Base-by-base conservation (phyloP, 2,797 vertebrate genomes). In the Ficedula albicollis region DNA sequence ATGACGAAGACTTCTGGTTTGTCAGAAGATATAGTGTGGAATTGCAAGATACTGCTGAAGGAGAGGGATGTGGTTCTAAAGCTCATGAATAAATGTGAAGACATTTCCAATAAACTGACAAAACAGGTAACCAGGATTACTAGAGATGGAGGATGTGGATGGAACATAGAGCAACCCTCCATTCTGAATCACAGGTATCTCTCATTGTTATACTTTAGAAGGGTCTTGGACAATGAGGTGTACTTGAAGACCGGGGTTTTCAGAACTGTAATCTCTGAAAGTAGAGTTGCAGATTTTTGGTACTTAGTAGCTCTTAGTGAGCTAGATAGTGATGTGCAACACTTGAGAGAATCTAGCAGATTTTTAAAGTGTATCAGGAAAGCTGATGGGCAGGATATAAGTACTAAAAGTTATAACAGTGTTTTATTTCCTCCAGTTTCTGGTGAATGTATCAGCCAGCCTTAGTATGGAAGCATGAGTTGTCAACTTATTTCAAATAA, bases 71-170 rank as follows among this genome's bases (percentile, higher is more conserved):
- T 99, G 48, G 98, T 99, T 84, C 95, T 98, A 88, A 98, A 98
- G 27, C 99, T 99, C 58, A 99, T 99, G 99, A 98, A 98, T 93
- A 99, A 98, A 97, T 99, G 99, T 96, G 98, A 99, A 96, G 98
- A 98, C 9, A 99, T 99, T 97, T 98, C 99, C 92, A 98, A 98
- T 73, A 99, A 98, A 90, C 98, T 99, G 98, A 98, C 98, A 64
- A 98, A 98, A 77, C 98, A 98, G 94, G 98, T 99, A 85, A 99
- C 98, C 5, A 96, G 86, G 78, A 98, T 99, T 70, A 99, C 99
- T 78, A 96, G 94, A 92, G 97, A 96, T 58, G 96, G 98, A 62
- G 98, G 30, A 67, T 97, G 98, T 69, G 97, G 97, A 49, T 98
- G 98, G 93, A 97, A 98, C 64, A 97, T 98, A 87, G 96, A 98